Evolutionary conservation across 2,113 vertebrate genomes (phyloP).

Genomic region (Atherinomorus stipes): DNA sequence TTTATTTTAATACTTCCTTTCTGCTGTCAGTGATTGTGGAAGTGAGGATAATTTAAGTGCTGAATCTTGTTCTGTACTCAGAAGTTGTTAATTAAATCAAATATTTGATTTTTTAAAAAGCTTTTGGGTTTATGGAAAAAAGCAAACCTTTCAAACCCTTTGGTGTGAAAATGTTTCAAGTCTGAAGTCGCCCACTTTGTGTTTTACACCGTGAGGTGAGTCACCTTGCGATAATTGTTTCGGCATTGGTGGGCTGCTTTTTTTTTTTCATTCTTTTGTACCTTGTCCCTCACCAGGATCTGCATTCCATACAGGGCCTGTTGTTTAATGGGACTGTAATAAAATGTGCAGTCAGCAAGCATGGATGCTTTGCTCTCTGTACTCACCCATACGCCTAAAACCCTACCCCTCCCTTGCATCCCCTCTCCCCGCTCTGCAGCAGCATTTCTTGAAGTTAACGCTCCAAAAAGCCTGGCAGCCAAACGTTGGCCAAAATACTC

Average conservation of each 20-base stretch:
- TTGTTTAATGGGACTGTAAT: constrained; percentile 74
- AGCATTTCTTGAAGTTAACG: constrained; percentile 57
- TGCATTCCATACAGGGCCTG: constrained; percentile 65
- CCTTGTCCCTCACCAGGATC: constrained; percentile 51
- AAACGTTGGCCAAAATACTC: constrained; percentile 49
- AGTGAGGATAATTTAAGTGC: neutral
- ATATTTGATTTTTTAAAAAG: neutral
- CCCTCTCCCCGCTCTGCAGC: constrained; percentile 40
- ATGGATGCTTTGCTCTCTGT: constrained; percentile 50
- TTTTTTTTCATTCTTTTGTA: constrained; percentile 30
- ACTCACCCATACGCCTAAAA: constrained; percentile 39
- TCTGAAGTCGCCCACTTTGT: constrained; percentile 29
- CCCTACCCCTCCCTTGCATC: constrained; percentile 1
- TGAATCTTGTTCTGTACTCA: neutral
- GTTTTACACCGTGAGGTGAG: constrained; percentile 18
- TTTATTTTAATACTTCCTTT: neutral
- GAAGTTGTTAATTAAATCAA: neutral
- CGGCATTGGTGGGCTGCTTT: constrained; percentile 41
- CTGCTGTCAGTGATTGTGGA: neutral
- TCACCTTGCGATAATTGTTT: constrained; percentile 56
- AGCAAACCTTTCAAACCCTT: constrained; percentile 13
- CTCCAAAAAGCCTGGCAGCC: constrained; percentile 66
- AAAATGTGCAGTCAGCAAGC: constrained; percentile 70
- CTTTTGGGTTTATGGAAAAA: neutral
- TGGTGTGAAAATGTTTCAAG: constrained; percentile 17